Evolutionary conservation across 2,113 vertebrate species (phyloP).

Genomic region (Columba janthina): DNA sequence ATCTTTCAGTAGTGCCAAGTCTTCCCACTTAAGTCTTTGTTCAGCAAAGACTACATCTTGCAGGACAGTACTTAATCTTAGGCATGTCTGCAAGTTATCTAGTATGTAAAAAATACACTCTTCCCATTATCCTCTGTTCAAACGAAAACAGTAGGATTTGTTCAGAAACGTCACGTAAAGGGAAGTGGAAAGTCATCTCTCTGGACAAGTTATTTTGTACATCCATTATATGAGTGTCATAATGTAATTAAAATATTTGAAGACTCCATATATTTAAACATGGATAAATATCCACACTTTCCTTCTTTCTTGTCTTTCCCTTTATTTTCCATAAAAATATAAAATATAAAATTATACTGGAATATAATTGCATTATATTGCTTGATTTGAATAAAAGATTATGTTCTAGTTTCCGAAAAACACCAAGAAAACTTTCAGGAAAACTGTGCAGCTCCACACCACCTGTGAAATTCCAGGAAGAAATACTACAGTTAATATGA

Average conservation of each 20-base stretch:
- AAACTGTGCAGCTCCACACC: neutral
- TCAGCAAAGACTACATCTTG: neutral
- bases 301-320: neutral
- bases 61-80: neutral
- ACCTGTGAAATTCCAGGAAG: neutral
- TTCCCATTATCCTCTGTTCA: neutral
- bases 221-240: neutral
- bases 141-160: neutral
- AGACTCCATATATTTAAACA: neutral
- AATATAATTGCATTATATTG: neutral
- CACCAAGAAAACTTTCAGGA: neutral
- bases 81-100: neutral
- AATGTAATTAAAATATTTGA: neutral
- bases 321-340: neutral
- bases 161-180: neutral
- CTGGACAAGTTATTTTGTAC: neutral
- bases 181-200: neutral
- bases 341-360: neutral
- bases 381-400: neutral
- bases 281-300: neutral
- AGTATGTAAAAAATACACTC: neutral
- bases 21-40: neutral
- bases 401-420: neutral
- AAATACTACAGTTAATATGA: neutral
- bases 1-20: neutral